phyloP scores from a whole-genome alignment of 2,888 invertebrate genomes.

The Apodemia mormo region DNA sequence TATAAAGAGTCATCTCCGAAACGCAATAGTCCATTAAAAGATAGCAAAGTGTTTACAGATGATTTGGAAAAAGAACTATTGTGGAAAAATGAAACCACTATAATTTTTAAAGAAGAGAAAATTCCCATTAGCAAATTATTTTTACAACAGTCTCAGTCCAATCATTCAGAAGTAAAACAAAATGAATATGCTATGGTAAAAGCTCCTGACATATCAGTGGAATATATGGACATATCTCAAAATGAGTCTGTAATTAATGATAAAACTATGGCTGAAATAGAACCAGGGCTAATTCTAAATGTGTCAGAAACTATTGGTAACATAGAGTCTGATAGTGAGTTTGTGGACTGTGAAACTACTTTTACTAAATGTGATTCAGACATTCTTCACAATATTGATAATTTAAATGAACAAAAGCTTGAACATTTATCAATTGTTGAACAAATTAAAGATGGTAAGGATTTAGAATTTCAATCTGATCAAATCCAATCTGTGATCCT shows the following conservation, averaged over 20 bases:
- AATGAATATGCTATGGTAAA: conserved; percentile 27
- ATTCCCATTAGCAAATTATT: conserved; percentile 67
- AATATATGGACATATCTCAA: conserved; percentile 66
- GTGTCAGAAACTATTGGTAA: conserved; percentile 35
- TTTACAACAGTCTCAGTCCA: conserved; percentile 40
- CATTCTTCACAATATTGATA: conserved; percentile 1
- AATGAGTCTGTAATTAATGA: conserved; percentile 53
- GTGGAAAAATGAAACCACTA: conserved; percentile 72
- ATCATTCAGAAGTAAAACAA: conserved; percentile 27
- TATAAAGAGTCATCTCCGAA: conserved; percentile 53
- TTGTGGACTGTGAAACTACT: conserved; percentile 72
- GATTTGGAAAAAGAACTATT: conserved; percentile 68
- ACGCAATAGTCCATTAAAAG: conserved; percentile 63
- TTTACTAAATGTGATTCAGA: conserved; percentile 54
- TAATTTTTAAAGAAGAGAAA: conserved; percentile 65
- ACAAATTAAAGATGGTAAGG: not conserved
- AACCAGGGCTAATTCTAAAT: conserved; percentile 29
- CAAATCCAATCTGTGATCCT: not conserved
- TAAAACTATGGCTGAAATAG: conserved; percentile 46
- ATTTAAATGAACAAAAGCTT: not conserved
- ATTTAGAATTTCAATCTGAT: not conserved
- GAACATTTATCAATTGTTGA: not conserved
- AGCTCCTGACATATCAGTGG: conserved; percentile 52
- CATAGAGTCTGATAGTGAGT: conserved; percentile 66
- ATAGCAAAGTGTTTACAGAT: conserved; percentile 66